Evolutionary conservation across 2,113 vertebrate species (phyloP).

Genomic region (Tyto alba): DNA sequence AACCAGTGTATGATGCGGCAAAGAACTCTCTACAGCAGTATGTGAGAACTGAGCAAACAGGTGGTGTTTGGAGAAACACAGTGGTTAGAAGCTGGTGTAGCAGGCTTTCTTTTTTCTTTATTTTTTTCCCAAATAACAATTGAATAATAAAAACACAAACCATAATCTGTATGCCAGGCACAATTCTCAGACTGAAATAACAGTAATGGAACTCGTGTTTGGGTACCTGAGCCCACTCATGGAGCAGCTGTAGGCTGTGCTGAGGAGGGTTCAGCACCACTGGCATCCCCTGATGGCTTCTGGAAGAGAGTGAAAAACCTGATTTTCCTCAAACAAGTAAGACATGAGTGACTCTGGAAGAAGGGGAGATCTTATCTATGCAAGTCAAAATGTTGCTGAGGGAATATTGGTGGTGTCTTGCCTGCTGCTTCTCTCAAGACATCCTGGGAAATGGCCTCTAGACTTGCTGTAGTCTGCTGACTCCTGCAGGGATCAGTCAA

Average conservation of each 20-base stretch:
- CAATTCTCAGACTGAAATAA: neutral
- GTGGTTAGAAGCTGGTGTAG: neutral
- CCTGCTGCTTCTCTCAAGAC: neutral
- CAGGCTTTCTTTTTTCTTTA: neutral
- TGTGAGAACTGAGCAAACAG: neutral
- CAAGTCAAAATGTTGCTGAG: neutral
- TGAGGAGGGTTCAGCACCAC: neutral
- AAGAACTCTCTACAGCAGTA: neutral
- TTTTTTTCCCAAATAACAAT: neutral
- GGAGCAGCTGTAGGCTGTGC: neutral
- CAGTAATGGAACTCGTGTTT: neutral
- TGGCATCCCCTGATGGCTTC: neutral
- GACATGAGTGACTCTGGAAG: neutral
- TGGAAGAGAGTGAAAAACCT: neutral
- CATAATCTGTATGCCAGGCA: neutral
- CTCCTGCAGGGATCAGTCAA: neutral
- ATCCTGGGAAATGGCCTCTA: rapidly evolving
- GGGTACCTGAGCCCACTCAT: rapidly evolving
- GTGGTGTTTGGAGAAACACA: neutral
- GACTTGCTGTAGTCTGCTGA: neutral
- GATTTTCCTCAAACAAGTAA: neutral
- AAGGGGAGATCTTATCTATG: neutral
- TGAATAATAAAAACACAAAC: neutral
- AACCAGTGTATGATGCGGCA: neutral
- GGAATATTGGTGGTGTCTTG: neutral